Evolutionary conservation across 2,888 invertebrate species (phyloP).

Genomic region (Pammene fasciana): DNA sequence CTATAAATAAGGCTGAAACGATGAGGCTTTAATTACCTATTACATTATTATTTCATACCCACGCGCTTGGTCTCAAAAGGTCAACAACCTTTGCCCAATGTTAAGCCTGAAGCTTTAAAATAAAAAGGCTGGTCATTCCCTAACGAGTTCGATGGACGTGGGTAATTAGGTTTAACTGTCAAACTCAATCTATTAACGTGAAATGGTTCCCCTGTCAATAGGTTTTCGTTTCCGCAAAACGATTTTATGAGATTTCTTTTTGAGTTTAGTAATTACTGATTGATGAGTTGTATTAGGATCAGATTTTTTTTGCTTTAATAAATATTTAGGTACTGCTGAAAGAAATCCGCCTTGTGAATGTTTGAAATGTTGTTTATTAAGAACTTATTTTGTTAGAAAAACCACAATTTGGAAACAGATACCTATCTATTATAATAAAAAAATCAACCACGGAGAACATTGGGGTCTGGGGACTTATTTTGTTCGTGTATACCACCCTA

Average conservation of each 20-base stretch:
- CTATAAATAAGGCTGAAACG: too few species aligned
- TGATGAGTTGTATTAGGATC: constrained; percentile 13
- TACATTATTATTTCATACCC: too few species aligned
- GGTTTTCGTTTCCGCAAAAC: constrained; percentile 8
- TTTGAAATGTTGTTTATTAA: too few species aligned
- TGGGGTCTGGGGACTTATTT: too few species aligned
- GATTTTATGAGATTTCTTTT: constrained; percentile 20
- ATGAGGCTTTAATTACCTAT: too few species aligned
- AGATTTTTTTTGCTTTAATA: neutral
- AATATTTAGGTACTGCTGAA: too few species aligned
- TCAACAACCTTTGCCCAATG: neutral
- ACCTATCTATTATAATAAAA: too few species aligned
- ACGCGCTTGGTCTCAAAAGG: neutral
- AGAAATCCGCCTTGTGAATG: neutral
- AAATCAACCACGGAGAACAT: too few species aligned
- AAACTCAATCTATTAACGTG: constrained; percentile 32
- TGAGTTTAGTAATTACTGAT: constrained; percentile 16
- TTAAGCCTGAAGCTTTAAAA: constrained; percentile 8
- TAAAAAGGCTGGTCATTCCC: constrained; percentile 17
- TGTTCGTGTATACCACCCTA: too few species aligned
- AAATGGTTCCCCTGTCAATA: constrained; percentile 28
- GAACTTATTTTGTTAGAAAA: too few species aligned
- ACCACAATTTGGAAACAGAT: too few species aligned
- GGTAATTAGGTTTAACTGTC: constrained; percentile 36
- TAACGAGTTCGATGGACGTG: constrained; percentile 32